Percentiles rank a stretch among this genome's conserved stretches.
phyloP scores from a whole-genome alignment of 2,888 invertebrate species.

The Steinernema carpocapsae region DNA sequence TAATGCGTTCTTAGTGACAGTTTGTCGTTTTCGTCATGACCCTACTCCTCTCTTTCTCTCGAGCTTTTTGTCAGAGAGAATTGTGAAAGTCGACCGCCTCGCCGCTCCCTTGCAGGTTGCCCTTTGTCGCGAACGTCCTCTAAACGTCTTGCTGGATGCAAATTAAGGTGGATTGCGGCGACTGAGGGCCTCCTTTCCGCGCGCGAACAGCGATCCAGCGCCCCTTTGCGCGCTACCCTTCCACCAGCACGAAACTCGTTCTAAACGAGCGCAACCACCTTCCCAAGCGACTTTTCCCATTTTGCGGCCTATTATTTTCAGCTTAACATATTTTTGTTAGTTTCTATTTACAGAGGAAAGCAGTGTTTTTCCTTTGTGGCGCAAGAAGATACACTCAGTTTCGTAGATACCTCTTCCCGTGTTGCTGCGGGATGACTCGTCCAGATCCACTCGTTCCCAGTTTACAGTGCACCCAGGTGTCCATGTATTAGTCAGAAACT shows the following conservation, averaged over 20 bases:
- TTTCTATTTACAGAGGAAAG: too few relatives aligned
- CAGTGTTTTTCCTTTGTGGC: too few relatives aligned
- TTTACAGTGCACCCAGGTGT: too few relatives aligned
- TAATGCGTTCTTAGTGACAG: too few relatives aligned
- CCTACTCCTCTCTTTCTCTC: background rate
- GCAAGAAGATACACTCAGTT: too few relatives aligned
- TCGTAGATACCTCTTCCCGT: background rate
- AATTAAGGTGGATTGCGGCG: constrained; percentile 1
- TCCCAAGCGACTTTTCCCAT: constrained; percentile 25
- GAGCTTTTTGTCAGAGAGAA: background rate
- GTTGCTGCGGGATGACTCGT: background rate
- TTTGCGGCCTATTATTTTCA: constrained; percentile 34
- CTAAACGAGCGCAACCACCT: constrained; percentile 23
- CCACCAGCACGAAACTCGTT: constrained; percentile 30
- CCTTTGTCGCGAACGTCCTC: background rate
- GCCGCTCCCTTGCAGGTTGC: background rate
- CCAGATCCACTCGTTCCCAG: too few relatives aligned
- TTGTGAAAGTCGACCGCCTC: background rate
- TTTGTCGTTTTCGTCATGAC: too few relatives aligned
- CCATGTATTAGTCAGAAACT: too few relatives aligned
- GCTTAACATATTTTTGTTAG: constrained; percentile 23
- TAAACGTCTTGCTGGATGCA: background rate
- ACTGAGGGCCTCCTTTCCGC: background rate
- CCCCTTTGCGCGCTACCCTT: constrained; percentile 23
- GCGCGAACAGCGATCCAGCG: constrained; percentile 1